Evolutionary conservation across 2,888 invertebrate species (phyloP).

Genomic region (Agrochola macilenta): DNA sequence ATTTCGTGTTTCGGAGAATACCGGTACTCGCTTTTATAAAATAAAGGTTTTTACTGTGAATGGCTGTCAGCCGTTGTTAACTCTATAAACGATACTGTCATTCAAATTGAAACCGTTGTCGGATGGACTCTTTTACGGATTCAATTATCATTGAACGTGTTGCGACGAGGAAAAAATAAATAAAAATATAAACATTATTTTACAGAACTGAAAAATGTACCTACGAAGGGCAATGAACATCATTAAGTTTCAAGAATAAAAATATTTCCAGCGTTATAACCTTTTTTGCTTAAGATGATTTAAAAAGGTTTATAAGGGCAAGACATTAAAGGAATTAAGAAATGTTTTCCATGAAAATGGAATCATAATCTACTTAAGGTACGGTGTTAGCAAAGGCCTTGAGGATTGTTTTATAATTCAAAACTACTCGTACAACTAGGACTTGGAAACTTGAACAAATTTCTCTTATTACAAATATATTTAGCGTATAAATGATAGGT

Average conservation of each 20-base stretch:
- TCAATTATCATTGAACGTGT: neutral
- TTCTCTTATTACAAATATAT: neutral
- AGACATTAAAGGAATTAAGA: conserved; percentile 24
- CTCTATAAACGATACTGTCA: conserved; percentile 4
- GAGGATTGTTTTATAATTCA: neutral
- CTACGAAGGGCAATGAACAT: neutral
- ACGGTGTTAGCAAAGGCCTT: neutral
- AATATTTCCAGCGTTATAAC: neutral
- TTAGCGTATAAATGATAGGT: no score
- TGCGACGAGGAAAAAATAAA: neutral
- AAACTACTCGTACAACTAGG: neutral
- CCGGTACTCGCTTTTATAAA: no score
- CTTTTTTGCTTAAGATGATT: conserved; percentile 4
- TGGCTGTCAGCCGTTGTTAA: no score
- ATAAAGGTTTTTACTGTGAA: no score
- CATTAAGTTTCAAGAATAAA: conserved; percentile 7
- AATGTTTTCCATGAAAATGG: neutral
- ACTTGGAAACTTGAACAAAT: neutral
- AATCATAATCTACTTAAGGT: neutral
- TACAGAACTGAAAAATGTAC: conserved; percentile 1
- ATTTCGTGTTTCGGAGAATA: neutral
- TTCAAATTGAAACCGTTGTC: neutral
- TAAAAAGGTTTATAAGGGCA: neutral
- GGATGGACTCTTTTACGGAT: neutral
- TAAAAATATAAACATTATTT: neutral